Conservation (phyloP, 2,113 vertebrate genomes). For the Scomber japonicus region DNA sequence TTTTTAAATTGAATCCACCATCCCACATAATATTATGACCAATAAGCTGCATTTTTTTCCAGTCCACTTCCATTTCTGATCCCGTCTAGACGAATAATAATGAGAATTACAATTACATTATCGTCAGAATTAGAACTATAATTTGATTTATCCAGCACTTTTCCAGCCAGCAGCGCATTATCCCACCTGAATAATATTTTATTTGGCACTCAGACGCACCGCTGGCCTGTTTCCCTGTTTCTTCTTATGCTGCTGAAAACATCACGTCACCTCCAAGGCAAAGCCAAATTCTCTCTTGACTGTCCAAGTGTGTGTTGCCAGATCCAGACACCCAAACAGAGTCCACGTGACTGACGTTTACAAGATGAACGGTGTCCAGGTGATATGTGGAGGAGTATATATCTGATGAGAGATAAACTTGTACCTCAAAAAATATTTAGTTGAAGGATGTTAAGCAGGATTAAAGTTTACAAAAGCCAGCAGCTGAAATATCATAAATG, state of each 20-base stretch:
- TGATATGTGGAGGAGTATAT: slow-evolving; percentile 5
- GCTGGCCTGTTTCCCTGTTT: slow-evolving; percentile 26
- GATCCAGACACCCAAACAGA: slow-evolving; percentile 40
- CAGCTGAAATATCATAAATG: background rate
- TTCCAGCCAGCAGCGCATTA: slow-evolving; percentile 17
- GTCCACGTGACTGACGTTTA: background rate
- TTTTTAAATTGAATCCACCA: background rate
- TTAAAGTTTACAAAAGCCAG: background rate
- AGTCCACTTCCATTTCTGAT: slow-evolving; percentile 32
- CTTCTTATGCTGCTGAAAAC: slow-evolving; percentile 40
- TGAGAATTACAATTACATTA: background rate
- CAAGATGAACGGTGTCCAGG: slow-evolving; percentile 6
- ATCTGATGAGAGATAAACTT: slow-evolving; percentile 3
- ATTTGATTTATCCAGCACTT: slow-evolving; percentile 15
- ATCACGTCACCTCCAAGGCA: slow-evolving; percentile 40
- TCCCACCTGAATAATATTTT: slow-evolving; percentile 33
- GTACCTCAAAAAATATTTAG: background rate
- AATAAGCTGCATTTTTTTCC: background rate
- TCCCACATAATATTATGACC: background rate
- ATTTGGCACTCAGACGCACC: slow-evolving; percentile 14
- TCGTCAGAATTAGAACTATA: background rate
- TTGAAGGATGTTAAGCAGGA: background rate
- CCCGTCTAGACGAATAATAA: background rate
- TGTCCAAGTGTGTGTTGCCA: slow-evolving; percentile 16
- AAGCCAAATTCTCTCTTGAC: slow-evolving; percentile 30